phyloP scores from a whole-genome alignment of 2,888 invertebrate species.

The Drepanosiphum platanoidis region DNA sequence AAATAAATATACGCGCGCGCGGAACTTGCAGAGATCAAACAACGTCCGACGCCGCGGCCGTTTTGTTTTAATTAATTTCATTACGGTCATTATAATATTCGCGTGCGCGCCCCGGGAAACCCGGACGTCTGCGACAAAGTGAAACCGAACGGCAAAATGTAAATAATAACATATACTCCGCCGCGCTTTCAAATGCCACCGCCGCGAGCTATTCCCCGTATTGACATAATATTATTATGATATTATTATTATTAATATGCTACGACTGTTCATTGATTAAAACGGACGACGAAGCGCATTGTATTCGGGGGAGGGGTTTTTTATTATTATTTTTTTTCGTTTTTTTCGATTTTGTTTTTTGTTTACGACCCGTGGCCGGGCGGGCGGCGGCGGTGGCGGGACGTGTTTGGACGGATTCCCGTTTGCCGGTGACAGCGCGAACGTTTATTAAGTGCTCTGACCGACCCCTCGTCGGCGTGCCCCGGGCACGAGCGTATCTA shows the following conservation, averaged over 20 bases:
- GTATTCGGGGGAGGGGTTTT: background rate
- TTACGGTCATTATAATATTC: background rate
- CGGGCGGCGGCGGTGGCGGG: background rate
- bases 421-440: conserved; percentile 11
- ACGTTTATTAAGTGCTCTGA: too few species aligned
- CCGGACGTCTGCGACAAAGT: background rate
- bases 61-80: conserved; percentile 43
- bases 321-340: background rate
- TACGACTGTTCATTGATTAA: background rate
- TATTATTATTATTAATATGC: background rate
- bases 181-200: background rate
- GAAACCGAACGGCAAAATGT: conserved; percentile 36
- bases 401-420: background rate
- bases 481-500: too few species aligned
- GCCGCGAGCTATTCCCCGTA: conserved; percentile 35
- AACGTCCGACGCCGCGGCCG: conserved; percentile 4
- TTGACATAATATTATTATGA: conserved; percentile 31
- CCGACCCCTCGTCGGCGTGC: too few species aligned
- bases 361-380: background rate
- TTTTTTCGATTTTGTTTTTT: background rate
- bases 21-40: background rate
- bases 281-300: background rate
- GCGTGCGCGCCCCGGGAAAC: background rate
- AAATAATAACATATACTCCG: conserved; percentile 30
- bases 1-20: background rate